Base-by-base conservation (phyloP, 2,888 invertebrate genomes). In the Macrophya alboannulata region DNA sequence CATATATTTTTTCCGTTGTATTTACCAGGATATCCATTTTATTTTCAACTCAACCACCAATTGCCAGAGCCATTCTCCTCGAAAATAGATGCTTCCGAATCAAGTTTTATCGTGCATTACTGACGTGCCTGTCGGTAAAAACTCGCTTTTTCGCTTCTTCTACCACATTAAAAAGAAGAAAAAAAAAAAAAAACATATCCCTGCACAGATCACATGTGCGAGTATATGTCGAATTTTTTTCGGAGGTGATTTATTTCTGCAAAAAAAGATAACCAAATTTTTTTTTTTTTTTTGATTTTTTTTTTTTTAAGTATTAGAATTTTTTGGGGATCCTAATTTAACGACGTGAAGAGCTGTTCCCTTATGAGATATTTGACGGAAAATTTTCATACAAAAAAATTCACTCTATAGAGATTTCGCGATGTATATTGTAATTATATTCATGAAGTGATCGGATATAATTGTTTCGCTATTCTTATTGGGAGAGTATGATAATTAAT, bases 91-190 rank as follows among this genome's bases (percentile, higher is more conserved):
- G 51, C 55, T 55, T 77, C 9, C 17, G 51, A 77, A 77, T 77
- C 51, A 31, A 77, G 77, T 77, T 77, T 77, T 77, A 77, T 77
- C 77, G 77, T 51, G 77, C 77, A 77, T 77, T 51, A 48, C 77
- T 25, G 43, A 43, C 45, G 25, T 43, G 21, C 43, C 25, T 74
- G 21, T 74, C 45, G 21, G 45, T 45, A 10, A 25, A 25, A 74
- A 74, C 74, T 74, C 51, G 17, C 37, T 77, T 8, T 51, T 31
- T 51, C 55, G n/a, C 9, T 37, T 55, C 31, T 77, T n/a, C 12
- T 71, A 10, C 12, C 25, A 68, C 31, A 31, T 68, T 8, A 15
- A 15, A 68, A 55, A 17, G 1, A n/a, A 31, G n/a, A 68, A 9
- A 25, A 9, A n/a, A 12, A 43, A 9, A 45, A 43, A 15, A 72